Evolutionary conservation across 2,113 vertebrate species (phyloP).

Genomic region (Puntigrus tetrazona): DNA sequence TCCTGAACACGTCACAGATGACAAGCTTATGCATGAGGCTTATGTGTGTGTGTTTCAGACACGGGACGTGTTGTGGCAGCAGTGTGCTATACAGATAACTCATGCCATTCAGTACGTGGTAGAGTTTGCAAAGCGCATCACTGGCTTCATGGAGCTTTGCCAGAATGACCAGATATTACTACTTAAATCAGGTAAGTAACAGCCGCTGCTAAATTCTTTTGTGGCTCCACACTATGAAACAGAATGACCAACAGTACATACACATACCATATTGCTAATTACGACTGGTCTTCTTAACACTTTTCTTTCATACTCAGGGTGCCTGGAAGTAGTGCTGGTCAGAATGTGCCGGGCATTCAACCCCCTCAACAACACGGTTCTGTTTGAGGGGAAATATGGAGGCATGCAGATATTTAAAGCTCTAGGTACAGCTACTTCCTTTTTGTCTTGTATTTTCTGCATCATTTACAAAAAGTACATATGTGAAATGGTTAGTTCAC

Average conservation of each 20-base stretch:
- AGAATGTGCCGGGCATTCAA: conserved; percentile 99
- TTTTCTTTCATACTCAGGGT: conserved; percentile 75
- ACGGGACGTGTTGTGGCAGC: conserved; percentile 95
- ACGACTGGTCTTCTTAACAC: not conserved
- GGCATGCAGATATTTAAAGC: conserved; percentile 99
- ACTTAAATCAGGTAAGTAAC: conserved; percentile 92
- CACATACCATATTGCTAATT: not conserved
- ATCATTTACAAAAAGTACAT: not conserved
- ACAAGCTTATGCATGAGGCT: not conserved
- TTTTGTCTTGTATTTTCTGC: not conserved
- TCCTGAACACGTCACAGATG: not conserved
- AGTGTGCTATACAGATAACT: conserved; percentile 98
- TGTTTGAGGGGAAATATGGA: conserved; percentile 99
- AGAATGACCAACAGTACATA: not conserved
- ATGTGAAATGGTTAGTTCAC: not conserved
- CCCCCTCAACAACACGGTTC: conserved; percentile 98
- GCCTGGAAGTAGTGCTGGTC: conserved; percentile 97
- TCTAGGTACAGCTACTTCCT: conserved; percentile 80
- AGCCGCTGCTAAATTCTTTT: not conserved
- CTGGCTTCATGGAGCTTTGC: conserved; percentile 99
- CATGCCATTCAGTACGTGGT: conserved; percentile 99
- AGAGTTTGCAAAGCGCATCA: conserved; percentile 98
- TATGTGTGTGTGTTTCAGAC: conserved; percentile 75
- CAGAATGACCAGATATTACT: conserved; percentile 99
- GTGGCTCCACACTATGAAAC: not conserved